phyloP scores from a whole-genome alignment of 1,140 invertebrate species.

The Bombus balteatus region DNA sequence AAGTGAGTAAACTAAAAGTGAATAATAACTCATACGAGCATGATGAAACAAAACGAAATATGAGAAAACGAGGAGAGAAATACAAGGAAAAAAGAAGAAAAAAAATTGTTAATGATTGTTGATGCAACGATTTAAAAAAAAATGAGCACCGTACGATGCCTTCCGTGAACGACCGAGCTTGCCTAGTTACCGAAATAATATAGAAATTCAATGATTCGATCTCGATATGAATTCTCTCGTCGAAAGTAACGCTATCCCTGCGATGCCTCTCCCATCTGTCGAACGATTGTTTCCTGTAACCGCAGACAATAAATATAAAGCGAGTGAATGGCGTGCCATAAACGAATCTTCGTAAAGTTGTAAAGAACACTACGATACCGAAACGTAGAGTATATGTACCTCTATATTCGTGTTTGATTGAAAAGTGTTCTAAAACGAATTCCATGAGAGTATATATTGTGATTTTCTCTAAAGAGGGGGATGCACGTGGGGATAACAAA shows the following conservation, averaged over 20 bases:
- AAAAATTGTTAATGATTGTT: constrained; percentile 78
- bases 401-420: too few species aligned
- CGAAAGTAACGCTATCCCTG: constrained; percentile 58
- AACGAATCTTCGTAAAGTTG: background rate
- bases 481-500: constrained; percentile 36
- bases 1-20: constrained; percentile 42
- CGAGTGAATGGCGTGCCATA: background rate
- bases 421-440: background rate
- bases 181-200: constrained; percentile 77
- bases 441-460: constrained; percentile 27
- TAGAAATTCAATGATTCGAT: constrained; percentile 60
- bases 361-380: background rate
- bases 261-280: constrained; percentile 41
- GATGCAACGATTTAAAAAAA: constrained; percentile 72
- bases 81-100: constrained; percentile 15
- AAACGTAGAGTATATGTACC: background rate
- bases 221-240: constrained; percentile 53
- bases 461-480: constrained; percentile 29
- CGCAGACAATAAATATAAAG: constrained; percentile 10
- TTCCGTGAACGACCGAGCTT: constrained; percentile 83
- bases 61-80: constrained; percentile 43
- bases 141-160: constrained; percentile 82
- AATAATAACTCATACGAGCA: constrained; percentile 8
- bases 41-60: constrained; percentile 39
- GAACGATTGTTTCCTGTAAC: background rate